Evolutionary conservation across 2,888 invertebrate species (phyloP).

Genomic region (Ophion ventricosus): DNA sequence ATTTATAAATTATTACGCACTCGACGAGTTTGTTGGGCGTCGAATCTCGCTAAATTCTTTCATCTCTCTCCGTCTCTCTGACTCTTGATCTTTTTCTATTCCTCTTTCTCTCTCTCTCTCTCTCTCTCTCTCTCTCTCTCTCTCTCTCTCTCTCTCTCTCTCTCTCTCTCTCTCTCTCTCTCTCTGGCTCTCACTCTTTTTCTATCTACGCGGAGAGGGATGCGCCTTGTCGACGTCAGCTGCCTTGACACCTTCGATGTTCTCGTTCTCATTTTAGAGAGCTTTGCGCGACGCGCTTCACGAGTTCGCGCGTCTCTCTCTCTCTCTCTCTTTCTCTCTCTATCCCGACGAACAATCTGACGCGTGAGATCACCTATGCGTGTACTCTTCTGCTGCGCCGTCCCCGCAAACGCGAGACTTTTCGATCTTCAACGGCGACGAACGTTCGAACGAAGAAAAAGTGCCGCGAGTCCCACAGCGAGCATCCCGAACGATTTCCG

Average conservation of each 20-base stretch:
- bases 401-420: not conserved
- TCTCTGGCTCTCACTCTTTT: slow-evolving; percentile 22
- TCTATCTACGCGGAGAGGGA: slow-evolving; percentile 44
- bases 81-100: too few species aligned
- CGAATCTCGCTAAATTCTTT: slow-evolving; percentile 43
- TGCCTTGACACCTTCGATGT: slow-evolving; percentile 70
- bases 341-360: slow-evolving; percentile 28
- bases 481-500: not conserved
- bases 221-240: slow-evolving; percentile 52
- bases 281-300: slow-evolving; percentile 63
- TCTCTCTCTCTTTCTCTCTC: not conserved
- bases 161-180: slow-evolving; percentile 26
- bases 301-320: slow-evolving; percentile 48
- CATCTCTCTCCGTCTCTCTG: too few species aligned
- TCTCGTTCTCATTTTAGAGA: slow-evolving; percentile 69
- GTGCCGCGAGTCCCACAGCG: too few species aligned
- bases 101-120: slow-evolving; percentile 25
- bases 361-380: slow-evolving; percentile 14
- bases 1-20: slow-evolving; percentile 38
- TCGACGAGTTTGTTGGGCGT: slow-evolving; percentile 31
- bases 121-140: slow-evolving; percentile 22
- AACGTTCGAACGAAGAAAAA: not conserved
- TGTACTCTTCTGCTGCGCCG: not conserved
- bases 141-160: not conserved
- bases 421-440: slow-evolving; percentile 11